phyloP scores from a whole-genome alignment of 2,888 invertebrate genomes.

The Diaperis boleti region DNA sequence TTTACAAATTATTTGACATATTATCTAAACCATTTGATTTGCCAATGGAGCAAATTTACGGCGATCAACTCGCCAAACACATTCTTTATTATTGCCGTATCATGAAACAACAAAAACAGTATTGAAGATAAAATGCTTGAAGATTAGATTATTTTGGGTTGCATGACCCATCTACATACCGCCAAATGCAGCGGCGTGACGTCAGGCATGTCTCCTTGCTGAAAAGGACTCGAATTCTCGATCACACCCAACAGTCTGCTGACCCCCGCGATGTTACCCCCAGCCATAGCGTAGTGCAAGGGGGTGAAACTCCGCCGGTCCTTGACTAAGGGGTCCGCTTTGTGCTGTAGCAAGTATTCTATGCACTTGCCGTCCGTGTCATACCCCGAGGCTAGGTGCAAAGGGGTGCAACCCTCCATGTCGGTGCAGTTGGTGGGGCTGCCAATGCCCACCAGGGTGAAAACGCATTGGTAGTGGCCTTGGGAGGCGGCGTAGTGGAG shows the following conservation, averaged over 20 bases:
- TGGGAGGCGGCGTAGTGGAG: slow-evolving; percentile 73
- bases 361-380: slow-evolving; percentile 70
- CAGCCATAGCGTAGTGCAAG: slow-evolving; percentile 74
- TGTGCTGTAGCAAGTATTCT: slow-evolving; percentile 70
- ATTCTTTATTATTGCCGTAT: too few relatives aligned
- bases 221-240: slow-evolving; percentile 49
- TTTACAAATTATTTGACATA: too few relatives aligned
- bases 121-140: too few relatives aligned
- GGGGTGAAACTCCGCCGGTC: slow-evolving; percentile 72
- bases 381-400: slow-evolving; percentile 72
- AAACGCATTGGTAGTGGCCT: slow-evolving; percentile 70
- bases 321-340: slow-evolving; percentile 69
- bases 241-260: slow-evolving; percentile 48
- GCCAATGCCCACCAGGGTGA: slow-evolving; percentile 71
- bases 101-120: too few relatives aligned
- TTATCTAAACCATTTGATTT: too few relatives aligned
- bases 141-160: too few relatives aligned
- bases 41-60: too few relatives aligned
- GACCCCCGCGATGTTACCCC: slow-evolving; percentile 69
- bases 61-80: too few relatives aligned
- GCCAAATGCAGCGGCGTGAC: slow-evolving; percentile 72
- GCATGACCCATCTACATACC: too few relatives aligned
- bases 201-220: slow-evolving; percentile 53
- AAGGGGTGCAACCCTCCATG: slow-evolving; percentile 71
- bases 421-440: slow-evolving; percentile 70